Base-by-base conservation (phyloP, 2,113 vertebrate species). In the Nycticebus coucang region DNA sequence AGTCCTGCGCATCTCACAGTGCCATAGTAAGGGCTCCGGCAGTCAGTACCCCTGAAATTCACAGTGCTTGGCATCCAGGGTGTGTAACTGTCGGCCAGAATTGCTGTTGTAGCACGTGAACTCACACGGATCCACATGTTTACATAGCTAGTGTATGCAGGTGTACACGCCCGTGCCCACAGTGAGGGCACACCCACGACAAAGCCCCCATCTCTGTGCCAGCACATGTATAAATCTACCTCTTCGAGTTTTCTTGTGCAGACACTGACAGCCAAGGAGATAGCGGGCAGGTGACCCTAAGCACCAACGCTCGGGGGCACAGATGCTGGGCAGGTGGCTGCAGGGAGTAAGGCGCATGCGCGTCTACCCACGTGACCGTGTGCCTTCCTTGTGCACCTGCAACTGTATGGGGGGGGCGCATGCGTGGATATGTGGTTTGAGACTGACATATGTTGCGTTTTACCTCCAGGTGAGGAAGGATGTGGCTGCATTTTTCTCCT, bases 401-500 rank as follows among this genome's bases (percentile, higher is more conserved):
- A 50, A 12, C 8, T 60, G 26, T 28, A 30, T 18, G 26, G 15
- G 21, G 21, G 13, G 13, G 2, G 0, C 5, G 15, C 53, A 57
- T 26, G 5, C 0, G 0, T 1, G 14, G 45, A 7, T 13, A 0
- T 0, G 0, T 7, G 26, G 22, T 30, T 74, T 26, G 41, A n/a
- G n/a, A 60, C 19, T 2, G 17, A 91, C 19, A 9, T n/a, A 0
- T 1, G 1, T 2, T 0, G 13, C 30, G 57, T 59, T 83, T 87
- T 81, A 66, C 37, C 77, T 62, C 22, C 13, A n/a, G 13, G 24
- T 6, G 17, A 77, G 35, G 75, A 71, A 87, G 53, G 71, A 68
- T 37, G 22, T 13, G 30, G 57, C 66, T 79, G 68, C 66, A 33
- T 89, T 93, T 90, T 82, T 84, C 71, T 81, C 80, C 50, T 2